phyloP scores from a whole-genome alignment of 2,888 invertebrate genomes.

The Seira sanloemensis region DNA sequence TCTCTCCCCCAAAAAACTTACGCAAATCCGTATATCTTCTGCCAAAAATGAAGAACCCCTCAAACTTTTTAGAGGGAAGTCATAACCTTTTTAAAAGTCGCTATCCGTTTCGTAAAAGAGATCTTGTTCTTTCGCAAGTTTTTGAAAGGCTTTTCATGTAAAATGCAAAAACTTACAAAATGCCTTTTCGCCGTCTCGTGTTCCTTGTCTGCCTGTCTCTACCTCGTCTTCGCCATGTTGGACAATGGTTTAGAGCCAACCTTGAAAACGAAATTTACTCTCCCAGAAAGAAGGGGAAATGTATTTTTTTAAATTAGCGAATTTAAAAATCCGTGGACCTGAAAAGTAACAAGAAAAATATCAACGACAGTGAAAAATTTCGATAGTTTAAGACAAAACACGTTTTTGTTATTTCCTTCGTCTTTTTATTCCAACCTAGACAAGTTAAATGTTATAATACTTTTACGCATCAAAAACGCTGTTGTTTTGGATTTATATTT shows the following conservation, averaged over 20 bases:
- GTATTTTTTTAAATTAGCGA: no score
- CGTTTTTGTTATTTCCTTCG: no score
- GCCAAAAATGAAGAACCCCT: background rate
- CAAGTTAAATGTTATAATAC: background rate
- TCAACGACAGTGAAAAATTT: no score
- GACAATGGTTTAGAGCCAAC: background rate
- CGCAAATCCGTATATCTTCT: background rate
- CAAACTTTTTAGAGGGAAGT: background rate
- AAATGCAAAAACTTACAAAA: conserved; percentile 1
- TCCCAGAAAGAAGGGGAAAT: no score
- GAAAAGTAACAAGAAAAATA: no score
- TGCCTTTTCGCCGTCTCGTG: background rate
- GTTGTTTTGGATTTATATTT: background rate
- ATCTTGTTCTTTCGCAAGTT: background rate
- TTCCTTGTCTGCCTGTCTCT: background rate
- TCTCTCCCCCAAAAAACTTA: background rate
- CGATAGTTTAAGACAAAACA: no score
- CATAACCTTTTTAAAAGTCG: background rate
- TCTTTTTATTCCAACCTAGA: no score
- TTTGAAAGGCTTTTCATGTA: background rate
- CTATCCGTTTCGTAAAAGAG: background rate
- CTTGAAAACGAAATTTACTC: background rate
- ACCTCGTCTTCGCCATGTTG: background rate
- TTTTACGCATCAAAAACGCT: background rate
- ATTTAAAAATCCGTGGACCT: no score